A percentile compares a stretch with the other conserved stretches of the same genome.
These are phyloP conservation scores for Nasonovia ribisnigri DNA, from an alignment of 2,888 invertebrate species.

Conservation along the genomic window DNA sequence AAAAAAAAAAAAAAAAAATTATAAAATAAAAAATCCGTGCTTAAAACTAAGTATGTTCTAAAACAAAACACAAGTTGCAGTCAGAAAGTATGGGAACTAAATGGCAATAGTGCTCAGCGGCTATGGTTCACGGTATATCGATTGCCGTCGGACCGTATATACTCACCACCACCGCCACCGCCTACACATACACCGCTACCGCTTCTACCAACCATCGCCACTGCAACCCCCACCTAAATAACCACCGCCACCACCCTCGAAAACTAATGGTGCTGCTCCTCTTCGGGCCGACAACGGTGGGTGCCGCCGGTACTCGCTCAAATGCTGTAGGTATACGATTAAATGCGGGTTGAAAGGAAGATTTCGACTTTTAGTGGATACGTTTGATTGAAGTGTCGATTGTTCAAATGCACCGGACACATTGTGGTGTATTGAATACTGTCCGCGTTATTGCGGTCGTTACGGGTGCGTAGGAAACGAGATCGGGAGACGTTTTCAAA, in stretches of 20 bases:
- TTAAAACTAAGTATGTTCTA: conserved; percentile 70
- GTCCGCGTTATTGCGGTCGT: background rate
- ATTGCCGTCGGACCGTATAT: conserved; percentile 30
- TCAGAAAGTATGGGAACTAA: conserved; percentile 77
- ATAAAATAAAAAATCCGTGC: conserved; percentile 69
- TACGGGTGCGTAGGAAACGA: background rate
- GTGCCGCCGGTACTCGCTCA: conserved; percentile 15
- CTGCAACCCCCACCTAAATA: background rate
- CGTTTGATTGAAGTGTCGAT: background rate
- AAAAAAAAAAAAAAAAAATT: conserved; percentile 65
- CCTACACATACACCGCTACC: background rate
- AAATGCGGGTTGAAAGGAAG: background rate
- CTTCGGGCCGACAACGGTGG: conserved; percentile 1
- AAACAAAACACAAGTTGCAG: conserved; percentile 77
- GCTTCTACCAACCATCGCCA: background rate
- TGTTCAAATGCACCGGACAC: no score
- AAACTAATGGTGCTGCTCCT: conserved; percentile 32
- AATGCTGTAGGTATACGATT: background rate
- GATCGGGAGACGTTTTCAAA: background rate
- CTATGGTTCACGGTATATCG: conserved; percentile 47
- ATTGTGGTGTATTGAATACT: background rate
- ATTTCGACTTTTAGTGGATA: background rate
- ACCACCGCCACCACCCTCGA: background rate
- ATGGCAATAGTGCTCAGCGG: conserved; percentile 70
- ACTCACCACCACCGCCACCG: conserved; percentile 15